Percentiles rank a stretch among this genome's conserved stretches.
These are phyloP conservation scores for Epicampocera succincta DNA, from an alignment of 2,888 invertebrate genomes.

Conservation along the genomic window DNA sequence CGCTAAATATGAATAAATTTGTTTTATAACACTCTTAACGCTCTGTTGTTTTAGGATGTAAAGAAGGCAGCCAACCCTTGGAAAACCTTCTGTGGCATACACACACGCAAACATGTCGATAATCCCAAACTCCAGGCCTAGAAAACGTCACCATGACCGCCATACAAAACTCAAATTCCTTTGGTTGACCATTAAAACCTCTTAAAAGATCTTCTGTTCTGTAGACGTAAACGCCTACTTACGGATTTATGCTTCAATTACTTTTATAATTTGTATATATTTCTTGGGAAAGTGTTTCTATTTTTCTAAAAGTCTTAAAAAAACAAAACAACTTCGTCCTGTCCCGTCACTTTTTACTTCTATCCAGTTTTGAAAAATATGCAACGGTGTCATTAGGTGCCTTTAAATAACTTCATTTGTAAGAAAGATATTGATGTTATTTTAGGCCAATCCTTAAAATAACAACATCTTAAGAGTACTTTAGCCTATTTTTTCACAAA, in stretches of 20 bases:
- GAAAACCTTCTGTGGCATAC: background rate
- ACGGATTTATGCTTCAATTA: conserved; percentile 67
- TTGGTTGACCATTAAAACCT: conserved; percentile 62
- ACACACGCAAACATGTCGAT: background rate
- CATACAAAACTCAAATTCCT: conserved; percentile 25
- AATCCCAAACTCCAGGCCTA: background rate
- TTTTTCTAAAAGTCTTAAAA: conserved; percentile 50
- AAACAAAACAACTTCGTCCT: conserved; percentile 34
- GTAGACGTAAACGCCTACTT: conserved; percentile 15
- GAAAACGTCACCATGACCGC: background rate
- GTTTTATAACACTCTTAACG: conserved; percentile 4
- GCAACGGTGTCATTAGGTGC: conserved; percentile 35
- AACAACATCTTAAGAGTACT: conserved; percentile 23
- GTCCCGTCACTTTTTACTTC: background rate
- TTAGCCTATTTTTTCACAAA: conserved; percentile 16
- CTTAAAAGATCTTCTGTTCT: conserved; percentile 15
- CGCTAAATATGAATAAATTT: background rate
- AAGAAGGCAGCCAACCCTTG: conserved; percentile 8
- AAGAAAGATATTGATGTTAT: conserved; percentile 58
- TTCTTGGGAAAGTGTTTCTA: conserved; percentile 50
- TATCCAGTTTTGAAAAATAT: background rate
- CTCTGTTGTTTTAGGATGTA: conserved; percentile 56
- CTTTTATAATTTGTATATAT: conserved; percentile 52
- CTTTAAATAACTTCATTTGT: conserved; percentile 52
- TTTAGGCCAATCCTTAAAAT: conserved; percentile 66